Evolutionary conservation across 2,113 vertebrate genomes (phyloP), one percentile per base, ranked within the genome.

Genomic region (Oryzias melastigma): DNA sequence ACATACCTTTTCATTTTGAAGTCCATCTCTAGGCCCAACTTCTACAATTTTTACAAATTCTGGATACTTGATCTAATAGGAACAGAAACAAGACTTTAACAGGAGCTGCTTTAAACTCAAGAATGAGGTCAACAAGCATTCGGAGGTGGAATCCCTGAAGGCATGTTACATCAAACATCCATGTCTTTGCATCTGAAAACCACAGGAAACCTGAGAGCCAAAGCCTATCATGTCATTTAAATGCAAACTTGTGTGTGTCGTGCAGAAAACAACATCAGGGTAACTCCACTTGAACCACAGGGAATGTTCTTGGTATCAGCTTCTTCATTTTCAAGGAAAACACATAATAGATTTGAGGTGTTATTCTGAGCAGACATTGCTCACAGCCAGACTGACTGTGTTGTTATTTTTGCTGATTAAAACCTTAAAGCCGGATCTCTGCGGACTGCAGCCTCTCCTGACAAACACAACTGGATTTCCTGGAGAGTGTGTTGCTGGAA

Each of bases 1-100:
- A 24, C 22, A 15, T 93, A 98, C 96, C 93, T 94, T 97, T 90
- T 98, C 96, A 90, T 98, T 98, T 84, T 99, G 96, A 75, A 98
- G 90, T 68, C 96, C 96, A 84, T 98, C 96, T 78, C 96, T 92
- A 15, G 96, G 97, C 49, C 95, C 97, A 78, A 98, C 96, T 93
- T 98, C 95, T 56, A 99, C 94, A 72, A 98, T 93, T 91, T 96
- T 99, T 55, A 99, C 89, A 88, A 92, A 93, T 22, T 93, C 85
- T 75, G 95, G 95, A 58, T 94, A 89, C 73, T 89, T 91, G 24
- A 35, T 60, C 6, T 70, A 64, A 73, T 42, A 65, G 10, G 50
- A 51, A 65, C 7, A 46, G 40, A 57, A 13, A 22, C 18, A 4
- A 50, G 14, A 52, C 18, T 52, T 41, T 46, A 53, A 18, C 49